Base-by-base conservation (phyloP, 1,140 invertebrate species). In the Reticulitermes speratus region DNA sequence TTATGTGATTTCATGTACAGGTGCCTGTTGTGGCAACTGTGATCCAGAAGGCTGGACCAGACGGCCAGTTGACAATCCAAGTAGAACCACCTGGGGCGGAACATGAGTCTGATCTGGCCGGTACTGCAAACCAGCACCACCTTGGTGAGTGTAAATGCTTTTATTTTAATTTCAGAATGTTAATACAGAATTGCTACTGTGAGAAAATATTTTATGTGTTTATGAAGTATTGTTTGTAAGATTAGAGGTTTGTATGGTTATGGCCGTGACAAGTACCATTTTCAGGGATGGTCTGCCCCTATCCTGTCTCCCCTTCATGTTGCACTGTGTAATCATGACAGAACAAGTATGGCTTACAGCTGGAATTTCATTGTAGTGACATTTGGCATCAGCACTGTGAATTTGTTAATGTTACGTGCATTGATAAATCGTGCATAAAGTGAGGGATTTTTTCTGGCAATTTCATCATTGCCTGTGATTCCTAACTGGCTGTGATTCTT, bases 11-110 rank as follows among this genome's bases (percentile, higher is more conserved):
- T 55, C 52, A 55, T 83, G 75, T 87, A 0, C 85, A 89, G 88
- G 89, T 90, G 84, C 92, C 92, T 25, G 91, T 93, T n/a, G 92
- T 93, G 21, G 92, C 92, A 44, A 92, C 91, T 21, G 91, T 93
- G 19, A 90, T 90, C 6, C 92, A 93, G 87, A 91, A 89, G 85
- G 88, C 92, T 45, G 91, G 90, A 65, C 30, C 86, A 21, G 89
- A 91, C 85, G 92, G 92, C 12, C 91, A 91, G 87, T 89, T 90
- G 9, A 90, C 88, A 87, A 92, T 92, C 85, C 83, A 90, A 21
- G 89, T 92, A 7, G 92, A 93, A 87, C 89, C 90, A 52, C 90
- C 91, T 0, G 87, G 69, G 16, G 83, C 84, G 9, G 89, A 87
- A 84, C 86, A 87, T 45, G 82, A 82, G 30, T 55, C 45, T 25